Evolutionary conservation across 2,888 invertebrate genomes (phyloP).

Genomic region (Brenthis daphne): DNA sequence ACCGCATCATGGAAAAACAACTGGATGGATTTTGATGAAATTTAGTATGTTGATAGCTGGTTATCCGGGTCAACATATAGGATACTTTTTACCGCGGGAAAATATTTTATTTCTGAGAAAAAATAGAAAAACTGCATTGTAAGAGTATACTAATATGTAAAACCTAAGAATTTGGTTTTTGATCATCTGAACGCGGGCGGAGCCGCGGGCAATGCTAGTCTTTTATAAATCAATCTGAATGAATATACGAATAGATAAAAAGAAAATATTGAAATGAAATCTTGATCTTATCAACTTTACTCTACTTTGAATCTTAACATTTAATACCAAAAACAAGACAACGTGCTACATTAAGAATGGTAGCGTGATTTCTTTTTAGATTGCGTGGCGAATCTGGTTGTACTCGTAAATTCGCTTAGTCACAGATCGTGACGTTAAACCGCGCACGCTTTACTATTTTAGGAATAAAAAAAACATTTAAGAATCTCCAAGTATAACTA

Average conservation of each 20-base stretch:
- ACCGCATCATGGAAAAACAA: too few species aligned
- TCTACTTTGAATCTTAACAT: neutral
- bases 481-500: neutral
- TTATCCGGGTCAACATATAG: too few species aligned
- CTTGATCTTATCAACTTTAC: neutral
- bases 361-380: constrained; percentile 18
- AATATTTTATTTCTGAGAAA: too few species aligned
- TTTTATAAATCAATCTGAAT: neutral
- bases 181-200: too few species aligned
- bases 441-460: neutral
- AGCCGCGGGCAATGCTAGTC: too few species aligned
- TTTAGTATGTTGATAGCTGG: too few species aligned
- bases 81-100: too few species aligned
- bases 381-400: constrained; percentile 14
- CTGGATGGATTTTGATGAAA: too few species aligned
- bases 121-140: too few species aligned
- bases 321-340: constrained; percentile 11
- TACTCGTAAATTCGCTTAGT: neutral
- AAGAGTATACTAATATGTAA: too few species aligned
- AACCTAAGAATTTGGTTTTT: too few species aligned
- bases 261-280: neutral
- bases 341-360: neutral
- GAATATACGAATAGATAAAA: neutral
- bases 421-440: constrained; percentile 8
- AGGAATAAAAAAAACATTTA: neutral